phyloP scores from a whole-genome alignment of 2,113 vertebrate species.

The Hiodon alosoides region DNA sequence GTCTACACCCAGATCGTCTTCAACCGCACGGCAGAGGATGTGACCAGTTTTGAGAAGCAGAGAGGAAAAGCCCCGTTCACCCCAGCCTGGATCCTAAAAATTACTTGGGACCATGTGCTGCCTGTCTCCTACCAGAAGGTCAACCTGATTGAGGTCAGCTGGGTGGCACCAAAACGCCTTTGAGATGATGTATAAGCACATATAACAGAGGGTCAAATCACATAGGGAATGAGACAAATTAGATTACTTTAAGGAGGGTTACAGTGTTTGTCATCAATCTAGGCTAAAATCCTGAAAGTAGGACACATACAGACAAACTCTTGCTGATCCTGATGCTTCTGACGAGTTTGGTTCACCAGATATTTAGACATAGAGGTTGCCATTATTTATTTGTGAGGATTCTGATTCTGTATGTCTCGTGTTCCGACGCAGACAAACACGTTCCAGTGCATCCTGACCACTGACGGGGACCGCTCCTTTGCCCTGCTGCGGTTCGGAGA shows the following conservation, averaged over 20 bases:
- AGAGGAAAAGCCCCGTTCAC: constrained; percentile 47
- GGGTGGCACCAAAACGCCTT: not conserved
- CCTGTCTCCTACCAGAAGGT: constrained; percentile 62
- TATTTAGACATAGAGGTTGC: too few relatives aligned
- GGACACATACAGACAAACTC: too few relatives aligned
- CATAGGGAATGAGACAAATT: too few relatives aligned
- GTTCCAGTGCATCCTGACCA: constrained; percentile 70
- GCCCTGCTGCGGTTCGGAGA: constrained; percentile 62
- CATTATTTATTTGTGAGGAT: not conserved
- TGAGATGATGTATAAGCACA: too few relatives aligned
- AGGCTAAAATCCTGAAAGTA: too few relatives aligned
- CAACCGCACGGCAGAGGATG: constrained; percentile 60
- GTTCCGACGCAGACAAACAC: constrained; percentile 61
- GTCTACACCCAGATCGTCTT: constrained; percentile 64
- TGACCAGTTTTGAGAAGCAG: constrained; percentile 53
- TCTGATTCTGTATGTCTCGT: not conserved
- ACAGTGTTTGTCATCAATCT: too few relatives aligned
- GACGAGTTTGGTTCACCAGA: too few relatives aligned
- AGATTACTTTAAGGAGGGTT: too few relatives aligned
- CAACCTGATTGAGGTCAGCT: constrained; percentile 60
- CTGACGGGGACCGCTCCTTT: constrained; percentile 64
- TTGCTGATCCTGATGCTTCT: too few relatives aligned
- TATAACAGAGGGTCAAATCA: too few relatives aligned
- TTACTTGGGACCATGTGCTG: constrained; percentile 69
- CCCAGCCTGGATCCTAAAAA: constrained; percentile 68